Conservation (phyloP, 2,888 invertebrate species). For the Tipula vernalis region DNA sequence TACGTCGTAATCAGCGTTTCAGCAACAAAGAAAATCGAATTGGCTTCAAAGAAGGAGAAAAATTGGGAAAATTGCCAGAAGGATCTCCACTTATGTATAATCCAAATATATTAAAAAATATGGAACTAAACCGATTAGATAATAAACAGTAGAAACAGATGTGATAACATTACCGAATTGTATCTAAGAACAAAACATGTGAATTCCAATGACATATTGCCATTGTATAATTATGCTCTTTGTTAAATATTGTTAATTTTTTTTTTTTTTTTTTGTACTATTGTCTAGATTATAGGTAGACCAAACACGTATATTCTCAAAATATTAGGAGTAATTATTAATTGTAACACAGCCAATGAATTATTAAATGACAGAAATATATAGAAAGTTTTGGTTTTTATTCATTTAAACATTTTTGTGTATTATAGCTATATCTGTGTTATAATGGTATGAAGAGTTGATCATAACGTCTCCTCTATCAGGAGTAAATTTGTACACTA, state of each 20-base stretch:
- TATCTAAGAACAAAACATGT: not conserved
- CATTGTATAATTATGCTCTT: not conserved
- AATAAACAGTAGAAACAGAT: not conserved
- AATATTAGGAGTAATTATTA: not conserved
- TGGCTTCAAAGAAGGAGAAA: not conserved
- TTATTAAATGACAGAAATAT: not conserved
- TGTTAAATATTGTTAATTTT: not conserved
- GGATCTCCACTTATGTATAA: slow-evolving; percentile 23
- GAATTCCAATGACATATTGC: not conserved
- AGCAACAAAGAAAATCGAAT: not conserved
- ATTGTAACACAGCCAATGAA: not conserved
- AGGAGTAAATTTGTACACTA: no score
- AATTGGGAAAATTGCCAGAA: slow-evolving; percentile 22
- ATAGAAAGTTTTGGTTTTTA: no score
- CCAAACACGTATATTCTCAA: not conserved
- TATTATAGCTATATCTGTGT: no score
- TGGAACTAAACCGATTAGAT: not conserved
- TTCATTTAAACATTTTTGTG: no score
- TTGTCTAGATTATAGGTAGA: not conserved
- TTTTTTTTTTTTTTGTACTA: not conserved
- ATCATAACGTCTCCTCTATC: no score
- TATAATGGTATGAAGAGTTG: no score
- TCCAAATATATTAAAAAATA: not conserved
- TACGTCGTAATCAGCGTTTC: slow-evolving; percentile 16
- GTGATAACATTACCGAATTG: not conserved